Evolutionary conservation across 2,797 vertebrate genomes (phyloP).

Genomic region (Glossophaga mutica): DNA sequence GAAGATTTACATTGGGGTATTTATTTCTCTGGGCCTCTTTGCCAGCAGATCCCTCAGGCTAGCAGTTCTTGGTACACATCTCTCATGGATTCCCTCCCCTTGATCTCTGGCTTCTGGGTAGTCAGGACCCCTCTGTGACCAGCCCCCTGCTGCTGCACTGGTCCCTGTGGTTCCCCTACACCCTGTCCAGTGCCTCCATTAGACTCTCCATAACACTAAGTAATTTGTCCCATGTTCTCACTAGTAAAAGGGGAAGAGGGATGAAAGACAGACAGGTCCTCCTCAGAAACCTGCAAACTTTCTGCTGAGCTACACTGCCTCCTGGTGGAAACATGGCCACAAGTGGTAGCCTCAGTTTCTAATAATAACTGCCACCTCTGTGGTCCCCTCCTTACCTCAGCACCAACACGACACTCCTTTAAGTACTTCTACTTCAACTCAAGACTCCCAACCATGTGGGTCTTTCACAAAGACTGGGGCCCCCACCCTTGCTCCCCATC

Average conservation of each 20-base stretch:
- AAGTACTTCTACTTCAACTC: not conserved
- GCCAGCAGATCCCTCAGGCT: not conserved
- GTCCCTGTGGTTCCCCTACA: not conserved
- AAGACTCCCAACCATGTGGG: too few relatives aligned
- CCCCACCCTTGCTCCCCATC: not conserved
- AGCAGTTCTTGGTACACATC: not conserved
- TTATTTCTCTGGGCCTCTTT: not conserved
- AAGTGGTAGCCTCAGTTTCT: not conserved
- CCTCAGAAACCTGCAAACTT: not conserved
- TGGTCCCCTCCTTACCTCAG: not conserved
- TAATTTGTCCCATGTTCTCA: not conserved
- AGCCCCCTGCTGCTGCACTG: not conserved
- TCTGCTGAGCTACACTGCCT: not conserved
- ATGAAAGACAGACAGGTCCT: not conserved
- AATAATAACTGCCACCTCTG: not conserved
- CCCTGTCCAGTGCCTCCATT: too few relatives aligned
- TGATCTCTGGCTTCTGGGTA: rapidly evolving
- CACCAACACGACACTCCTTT: not conserved
- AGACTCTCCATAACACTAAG: too few relatives aligned
- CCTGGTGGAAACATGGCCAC: not conserved
- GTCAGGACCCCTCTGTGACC: not conserved
- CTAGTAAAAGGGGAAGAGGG: not conserved
- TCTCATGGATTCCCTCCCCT: rapidly evolving
- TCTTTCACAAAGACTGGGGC: not conserved
- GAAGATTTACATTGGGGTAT: not conserved